Conservation (phyloP, 1,140 invertebrate species). For the Mesaphorura yosii region DNA sequence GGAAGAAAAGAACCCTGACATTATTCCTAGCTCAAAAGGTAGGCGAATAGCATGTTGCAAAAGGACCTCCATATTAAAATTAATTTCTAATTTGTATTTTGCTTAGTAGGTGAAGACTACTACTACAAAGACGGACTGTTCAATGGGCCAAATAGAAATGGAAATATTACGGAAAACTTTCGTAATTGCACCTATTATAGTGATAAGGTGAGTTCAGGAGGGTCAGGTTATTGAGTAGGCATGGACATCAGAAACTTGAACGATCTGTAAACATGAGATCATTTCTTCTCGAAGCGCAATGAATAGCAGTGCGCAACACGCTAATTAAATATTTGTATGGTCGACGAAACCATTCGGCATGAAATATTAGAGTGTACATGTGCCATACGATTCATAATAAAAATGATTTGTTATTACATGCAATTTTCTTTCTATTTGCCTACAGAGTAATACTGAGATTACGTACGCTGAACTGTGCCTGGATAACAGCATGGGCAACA, state of each 20-base stretch:
- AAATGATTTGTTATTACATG: constrained; percentile 23
- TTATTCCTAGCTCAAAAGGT: constrained; percentile 78
- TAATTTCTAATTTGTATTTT: background rate
- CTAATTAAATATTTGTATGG: no score
- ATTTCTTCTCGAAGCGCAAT: background rate
- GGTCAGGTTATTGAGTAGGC: no score
- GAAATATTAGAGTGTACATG: constrained; percentile 30
- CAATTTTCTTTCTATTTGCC: constrained; percentile 29
- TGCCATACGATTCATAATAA: constrained; percentile 29
- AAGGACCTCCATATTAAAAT: no score
- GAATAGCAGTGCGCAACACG: no score
- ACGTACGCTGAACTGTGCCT: constrained; percentile 58
- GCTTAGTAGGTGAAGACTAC: constrained; percentile 24
- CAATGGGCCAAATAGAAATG: constrained; percentile 30
- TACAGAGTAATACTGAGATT: constrained; percentile 46
- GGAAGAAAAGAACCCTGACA: constrained; percentile 72
- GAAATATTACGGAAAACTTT: constrained; percentile 31
- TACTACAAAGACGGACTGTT: constrained; percentile 26
- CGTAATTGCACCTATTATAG: constrained; percentile 30
- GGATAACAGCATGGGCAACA: no score
- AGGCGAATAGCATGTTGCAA: no score
- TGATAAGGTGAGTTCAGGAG: constrained; percentile 25
- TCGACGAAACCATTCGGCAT: no score
- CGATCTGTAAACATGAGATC: background rate
- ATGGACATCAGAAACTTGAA: no score